Evolutionary conservation across 2,888 invertebrate genomes (phyloP).

Genomic region (Agrotis segetum): DNA sequence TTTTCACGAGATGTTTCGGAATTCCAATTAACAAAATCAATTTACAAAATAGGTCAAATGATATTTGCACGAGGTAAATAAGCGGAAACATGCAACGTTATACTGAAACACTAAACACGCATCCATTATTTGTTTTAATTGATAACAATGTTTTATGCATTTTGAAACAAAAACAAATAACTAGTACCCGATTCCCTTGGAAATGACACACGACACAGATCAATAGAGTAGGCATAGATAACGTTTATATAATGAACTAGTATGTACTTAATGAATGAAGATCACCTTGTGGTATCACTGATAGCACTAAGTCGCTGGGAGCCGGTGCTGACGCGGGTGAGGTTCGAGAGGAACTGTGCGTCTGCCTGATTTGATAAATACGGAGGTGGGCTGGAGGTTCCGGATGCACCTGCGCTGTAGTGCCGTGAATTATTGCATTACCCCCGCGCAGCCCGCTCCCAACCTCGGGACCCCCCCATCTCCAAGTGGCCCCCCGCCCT

Average conservation of each 20-base stretch:
- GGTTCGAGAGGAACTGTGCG: conserved; percentile 47
- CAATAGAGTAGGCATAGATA: conserved; percentile 33
- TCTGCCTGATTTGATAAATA: conserved; percentile 57
- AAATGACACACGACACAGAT: conserved; percentile 21
- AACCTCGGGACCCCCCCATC: conserved; percentile 40
- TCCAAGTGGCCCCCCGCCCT: conserved; percentile 4
- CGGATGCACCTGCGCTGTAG: conserved; percentile 85
- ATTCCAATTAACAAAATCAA: conserved; percentile 21
- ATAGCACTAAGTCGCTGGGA: conserved; percentile 51
- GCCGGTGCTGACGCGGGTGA: conserved; percentile 24
- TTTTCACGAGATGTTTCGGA: conserved; percentile 19
- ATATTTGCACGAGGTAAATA: conserved; percentile 43
- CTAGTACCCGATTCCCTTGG: conserved; percentile 7
- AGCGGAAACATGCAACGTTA: conserved; percentile 29
- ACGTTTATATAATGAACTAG: conserved; percentile 46
- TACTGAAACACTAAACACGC: conserved; percentile 17
- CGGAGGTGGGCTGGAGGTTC: conserved; percentile 61
- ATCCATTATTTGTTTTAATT: conserved; percentile 28
- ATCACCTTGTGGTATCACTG: conserved; percentile 63
- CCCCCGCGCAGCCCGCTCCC: conserved; percentile 56
- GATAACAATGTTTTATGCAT: conserved; percentile 4
- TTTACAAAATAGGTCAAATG: conserved; percentile 34
- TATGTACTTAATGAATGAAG: conserved; percentile 44
- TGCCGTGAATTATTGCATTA: conserved; percentile 77
- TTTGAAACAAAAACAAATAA: conserved; percentile 25